Evolutionary conservation across 2,113 vertebrate species (phyloP).

Genomic region (Podiceps cristatus): DNA sequence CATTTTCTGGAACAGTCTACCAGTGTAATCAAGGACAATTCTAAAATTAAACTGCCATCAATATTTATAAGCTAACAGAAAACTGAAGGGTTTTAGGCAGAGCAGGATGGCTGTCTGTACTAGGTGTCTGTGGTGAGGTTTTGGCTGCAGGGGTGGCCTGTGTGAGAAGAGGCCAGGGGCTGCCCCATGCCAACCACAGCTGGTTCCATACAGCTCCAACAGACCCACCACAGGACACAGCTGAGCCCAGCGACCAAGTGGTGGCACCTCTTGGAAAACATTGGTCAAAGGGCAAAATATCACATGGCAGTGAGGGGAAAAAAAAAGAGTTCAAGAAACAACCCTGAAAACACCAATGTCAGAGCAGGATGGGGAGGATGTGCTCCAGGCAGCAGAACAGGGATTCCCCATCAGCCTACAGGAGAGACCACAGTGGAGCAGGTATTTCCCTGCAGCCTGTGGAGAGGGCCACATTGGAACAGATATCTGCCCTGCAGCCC

Average conservation of each 20-base stretch:
- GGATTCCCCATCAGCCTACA: not conserved
- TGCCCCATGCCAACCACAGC: not conserved
- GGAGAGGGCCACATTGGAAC: not conserved
- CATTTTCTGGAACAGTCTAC: not conserved
- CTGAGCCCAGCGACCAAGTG: not conserved
- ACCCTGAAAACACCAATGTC: not conserved
- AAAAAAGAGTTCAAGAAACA: not conserved
- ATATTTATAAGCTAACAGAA: not conserved
- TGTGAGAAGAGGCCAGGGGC: not conserved
- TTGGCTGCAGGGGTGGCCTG: not conserved
- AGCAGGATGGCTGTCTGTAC: not conserved
- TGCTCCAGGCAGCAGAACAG: not conserved
- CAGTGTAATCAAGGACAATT: fast-evolving
- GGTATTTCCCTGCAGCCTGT: not conserved
- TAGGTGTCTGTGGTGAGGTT: not conserved
- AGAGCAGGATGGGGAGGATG: not conserved
- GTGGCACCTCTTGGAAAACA: not conserved
- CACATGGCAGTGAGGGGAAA: not conserved
- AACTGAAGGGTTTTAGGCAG: not conserved
- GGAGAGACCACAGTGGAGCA: not conserved
- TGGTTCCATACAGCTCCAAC: not conserved
- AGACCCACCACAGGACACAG: not conserved
- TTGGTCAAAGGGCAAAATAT: not conserved
- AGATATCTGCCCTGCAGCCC: not conserved
- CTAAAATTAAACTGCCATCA: not conserved